Evolutionary conservation across 1,140 invertebrate species (phyloP), one percentile per base, ranked within the genome.

Genomic region (Brachionus rubens): DNA sequence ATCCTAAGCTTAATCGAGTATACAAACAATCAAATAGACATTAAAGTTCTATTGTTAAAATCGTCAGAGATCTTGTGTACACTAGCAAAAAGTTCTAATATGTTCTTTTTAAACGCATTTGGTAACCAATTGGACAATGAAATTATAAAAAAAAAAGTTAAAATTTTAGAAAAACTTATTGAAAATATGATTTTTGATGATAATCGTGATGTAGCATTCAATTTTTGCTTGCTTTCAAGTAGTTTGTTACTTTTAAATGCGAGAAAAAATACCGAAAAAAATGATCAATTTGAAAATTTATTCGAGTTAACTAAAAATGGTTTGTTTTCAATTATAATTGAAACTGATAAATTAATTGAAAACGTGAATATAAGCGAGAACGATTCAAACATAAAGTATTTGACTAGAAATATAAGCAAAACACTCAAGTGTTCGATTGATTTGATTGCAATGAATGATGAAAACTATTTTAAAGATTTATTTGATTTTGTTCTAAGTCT

Each of bases 151-250:
- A 16, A 36, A 65, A 9, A 24, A 24, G 12, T 65, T 28, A 3
- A 24, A 21, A 65, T 30, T 43, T 24, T 65, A 24, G 41, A 65
- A 26, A 65, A 41, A 16, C 41, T 72, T 14, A 48, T 72, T 54
- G 43, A 54, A 36, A 36, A n/a, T 21, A 30, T 72, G 68, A 50
- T 72, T 24, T 72, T 72, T 72, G 1, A 72, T 54, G 68, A 48
- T 24, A 72, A 48, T 24, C 19, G 36, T 19, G 16, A 48, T 7
- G 50, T 72, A 19, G 68, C 43, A 50, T 72, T 72, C 12, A 72
- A 72, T 33, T 72, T 50, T 54, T 72, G 46, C 12, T 24, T 48
- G 3, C 46, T 72, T 0, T 48, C 68, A n/a, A 72, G 21, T 14
- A 72, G 26, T 50, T 30, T 30, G 9, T 24, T 72, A 12, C 30